Base-by-base conservation (phyloP, 2,113 vertebrate species). In the Cyphomyrus discorhynchus region DNA sequence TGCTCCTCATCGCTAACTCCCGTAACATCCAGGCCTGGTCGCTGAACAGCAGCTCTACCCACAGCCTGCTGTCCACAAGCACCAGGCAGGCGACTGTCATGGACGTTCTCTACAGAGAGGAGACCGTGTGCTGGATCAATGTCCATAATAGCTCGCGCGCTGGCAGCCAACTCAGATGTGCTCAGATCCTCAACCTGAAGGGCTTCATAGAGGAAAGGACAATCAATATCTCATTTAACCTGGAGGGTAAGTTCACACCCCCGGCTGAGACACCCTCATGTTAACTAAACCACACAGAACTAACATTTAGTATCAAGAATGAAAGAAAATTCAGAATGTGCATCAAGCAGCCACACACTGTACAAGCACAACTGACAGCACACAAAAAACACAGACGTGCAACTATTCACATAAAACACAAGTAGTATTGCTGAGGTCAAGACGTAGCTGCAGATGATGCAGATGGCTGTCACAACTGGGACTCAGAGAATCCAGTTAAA, bases 121-220 rank as follows among this genome's bases (percentile, higher is more conserved):
- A 99, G 94, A 98, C 96, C 0, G 97, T 99, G 42, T 99, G 98
- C 95, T 99, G 98, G 98, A 97, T 99, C 8, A 96, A 98, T 0
- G 97, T 98, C 3, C 10, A 13, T 45, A 98, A 97, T 0, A 98
- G 98, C 94, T 96, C 95, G 0, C 96, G 97, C 0, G 90, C 96
- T 45, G 96, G 97, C 92, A 98, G 97, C 0, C 91, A 97, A 89
- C 96, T 99, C 85, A 98, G 98, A 92, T 99, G 98, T 1, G 98
- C 97, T 95, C 97, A 94, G 91, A 97, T 99, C 94, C 96, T 96
- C 1, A 97, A 97, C 92, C 95, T 98, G 88, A 99, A 99, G 94
- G 95, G 94, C 6, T 97, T 98, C 0, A 96, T 96, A 21, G 97
- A 98, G 5, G 96, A 97, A 90, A 94, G 95, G 19, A 96, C 95